Evolutionary conservation across 1,140 invertebrate genomes (phyloP).

Genomic region (Scaptomyza hsui): DNA sequence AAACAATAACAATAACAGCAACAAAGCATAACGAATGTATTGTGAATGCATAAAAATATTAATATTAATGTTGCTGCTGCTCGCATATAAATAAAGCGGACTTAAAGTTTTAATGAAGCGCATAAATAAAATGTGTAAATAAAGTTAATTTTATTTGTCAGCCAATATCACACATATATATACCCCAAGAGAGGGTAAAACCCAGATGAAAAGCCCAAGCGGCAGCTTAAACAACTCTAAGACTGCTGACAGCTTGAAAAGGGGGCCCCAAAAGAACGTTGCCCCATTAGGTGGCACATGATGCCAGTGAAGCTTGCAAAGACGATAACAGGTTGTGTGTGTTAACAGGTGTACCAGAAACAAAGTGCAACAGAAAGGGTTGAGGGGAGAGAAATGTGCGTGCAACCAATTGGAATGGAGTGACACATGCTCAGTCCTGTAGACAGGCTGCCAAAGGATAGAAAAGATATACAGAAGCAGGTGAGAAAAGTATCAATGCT

Average conservation of each 20-base stretch:
- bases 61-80: conserved; percentile 71
- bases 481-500: conserved; percentile 13
- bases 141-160: conserved; percentile 72
- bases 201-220: not conserved
- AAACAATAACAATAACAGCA: conserved; percentile 23
- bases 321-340: conserved; percentile 16
- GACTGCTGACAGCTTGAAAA: conserved; percentile 20
- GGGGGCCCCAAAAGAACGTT: conserved; percentile 2
- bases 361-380: conserved; percentile 9
- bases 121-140: conserved; percentile 77
- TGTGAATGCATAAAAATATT: conserved; percentile 59
- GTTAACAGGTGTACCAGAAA: not conserved
- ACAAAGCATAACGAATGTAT: conserved; percentile 13
- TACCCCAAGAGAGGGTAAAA: not conserved
- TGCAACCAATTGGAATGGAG: conserved; percentile 48
- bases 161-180: conserved; percentile 14
- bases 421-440: conserved; percentile 41
- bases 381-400: conserved; percentile 18
- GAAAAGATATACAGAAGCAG: not conserved
- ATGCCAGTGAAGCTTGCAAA: conserved; percentile 27
- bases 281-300: conserved; percentile 15
- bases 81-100: conserved; percentile 65
- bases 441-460: conserved; percentile 18
- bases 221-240: conserved; percentile 12
- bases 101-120: conserved; percentile 81